Conservation (phyloP, 2,888 invertebrate genomes). For the Caenorhabditis zanzibari region DNA sequence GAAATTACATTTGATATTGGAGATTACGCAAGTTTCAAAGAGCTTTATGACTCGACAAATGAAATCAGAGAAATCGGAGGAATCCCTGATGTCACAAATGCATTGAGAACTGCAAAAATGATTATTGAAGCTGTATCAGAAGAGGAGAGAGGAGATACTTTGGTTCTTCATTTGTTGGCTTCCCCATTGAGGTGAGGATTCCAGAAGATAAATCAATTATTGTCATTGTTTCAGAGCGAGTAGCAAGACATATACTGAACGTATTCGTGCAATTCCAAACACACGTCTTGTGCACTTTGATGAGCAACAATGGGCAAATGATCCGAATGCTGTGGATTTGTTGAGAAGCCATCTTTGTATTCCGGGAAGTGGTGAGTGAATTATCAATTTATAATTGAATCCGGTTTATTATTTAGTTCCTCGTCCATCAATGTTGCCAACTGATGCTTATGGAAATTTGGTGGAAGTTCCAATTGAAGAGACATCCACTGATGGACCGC, state of each 20-base stretch:
- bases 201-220: not conserved
- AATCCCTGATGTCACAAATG: conserved; percentile 67
- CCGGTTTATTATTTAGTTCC: conserved; percentile 33
- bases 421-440: conserved; percentile 65
- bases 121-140: conserved; percentile 67
- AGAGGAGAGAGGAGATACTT: conserved; percentile 50
- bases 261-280: conserved; percentile 52
- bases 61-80: conserved; percentile 78
- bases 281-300: conserved; percentile 59
- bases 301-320: conserved; percentile 65
- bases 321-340: conserved; percentile 52
- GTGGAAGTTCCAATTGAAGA: conserved; percentile 44
- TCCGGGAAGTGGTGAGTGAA: conserved; percentile 9
- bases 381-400: not conserved
- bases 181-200: conserved; percentile 61
- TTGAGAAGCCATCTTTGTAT: conserved; percentile 58
- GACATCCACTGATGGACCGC: conserved; percentile 11
- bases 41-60: conserved; percentile 73
- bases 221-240: conserved; percentile 30
- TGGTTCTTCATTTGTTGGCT: conserved; percentile 67
- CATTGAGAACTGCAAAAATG: conserved; percentile 70
- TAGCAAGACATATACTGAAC: conserved; percentile 42
- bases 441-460: conserved; percentile 69
- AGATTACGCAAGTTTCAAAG: conserved; percentile 70
- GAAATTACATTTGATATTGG: conserved; percentile 79